A percentile compares a stretch with the other conserved stretches of the same genome.
phyloP scores from a whole-genome alignment of 2,888 invertebrate genomes.

The Anagyrus pseudococci region DNA sequence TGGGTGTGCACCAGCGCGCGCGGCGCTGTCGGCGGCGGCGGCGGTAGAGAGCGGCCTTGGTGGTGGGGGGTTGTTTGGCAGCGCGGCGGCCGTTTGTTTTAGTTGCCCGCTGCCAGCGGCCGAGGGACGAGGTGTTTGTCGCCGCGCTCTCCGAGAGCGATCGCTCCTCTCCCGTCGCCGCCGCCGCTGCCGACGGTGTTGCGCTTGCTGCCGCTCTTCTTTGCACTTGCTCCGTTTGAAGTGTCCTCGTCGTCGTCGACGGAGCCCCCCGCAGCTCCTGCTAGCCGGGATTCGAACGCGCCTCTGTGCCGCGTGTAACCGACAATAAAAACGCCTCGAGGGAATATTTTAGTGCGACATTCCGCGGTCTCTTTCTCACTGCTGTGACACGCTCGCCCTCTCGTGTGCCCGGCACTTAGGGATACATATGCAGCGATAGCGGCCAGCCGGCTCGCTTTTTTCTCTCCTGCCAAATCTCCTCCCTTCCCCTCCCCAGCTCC shows the following conservation, averaged over 20 bases:
- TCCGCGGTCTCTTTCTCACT: too few relatives aligned
- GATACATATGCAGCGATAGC: too few relatives aligned
- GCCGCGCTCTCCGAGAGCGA: conserved; percentile 39
- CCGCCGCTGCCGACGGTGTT: neutral
- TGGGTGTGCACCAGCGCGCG: neutral
- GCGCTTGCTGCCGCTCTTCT: neutral
- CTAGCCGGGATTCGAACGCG: too few relatives aligned
- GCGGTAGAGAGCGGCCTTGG: conserved; percentile 36
- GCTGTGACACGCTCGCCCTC: too few relatives aligned
- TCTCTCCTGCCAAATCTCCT: too few relatives aligned
- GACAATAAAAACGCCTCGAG: too few relatives aligned
- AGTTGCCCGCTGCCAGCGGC: conserved; percentile 61
- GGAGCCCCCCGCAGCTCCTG: too few relatives aligned
- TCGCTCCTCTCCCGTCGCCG: conserved; percentile 1
- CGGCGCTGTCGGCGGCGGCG: neutral
- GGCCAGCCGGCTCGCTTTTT: too few relatives aligned
- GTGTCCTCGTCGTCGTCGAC: conserved; percentile 17
- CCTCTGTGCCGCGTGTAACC: too few relatives aligned
- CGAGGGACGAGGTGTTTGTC: conserved; percentile 48
- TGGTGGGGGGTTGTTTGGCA: conserved; percentile 59
- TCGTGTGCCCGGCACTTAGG: too few relatives aligned
- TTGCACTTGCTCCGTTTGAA: conserved; percentile 4
- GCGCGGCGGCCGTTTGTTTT: conserved; percentile 52
- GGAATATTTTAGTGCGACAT: too few relatives aligned
- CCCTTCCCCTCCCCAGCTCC: too few relatives aligned